Conservation (phyloP, 2,797 vertebrate genomes). For the Amblyraja radiata region DNA sequence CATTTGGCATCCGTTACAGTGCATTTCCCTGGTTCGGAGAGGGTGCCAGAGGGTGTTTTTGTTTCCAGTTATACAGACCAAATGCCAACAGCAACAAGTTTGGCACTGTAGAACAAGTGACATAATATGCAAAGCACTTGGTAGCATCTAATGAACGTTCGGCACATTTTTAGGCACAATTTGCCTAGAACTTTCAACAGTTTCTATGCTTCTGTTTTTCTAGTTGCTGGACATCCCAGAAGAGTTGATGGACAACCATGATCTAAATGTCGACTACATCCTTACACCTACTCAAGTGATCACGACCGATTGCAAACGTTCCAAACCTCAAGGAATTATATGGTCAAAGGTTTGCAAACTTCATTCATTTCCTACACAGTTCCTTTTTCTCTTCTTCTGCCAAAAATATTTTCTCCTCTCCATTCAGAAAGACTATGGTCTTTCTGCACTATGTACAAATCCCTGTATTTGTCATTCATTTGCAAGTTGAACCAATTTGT, state of each 20-base stretch:
- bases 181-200: background rate
- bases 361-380: background rate
- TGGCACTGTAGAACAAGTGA: background rate
- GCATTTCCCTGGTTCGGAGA: background rate
- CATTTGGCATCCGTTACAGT: background rate
- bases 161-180: background rate
- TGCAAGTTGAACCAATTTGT: background rate
- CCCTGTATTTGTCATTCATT: background rate
- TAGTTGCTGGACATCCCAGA: conserved; percentile 83
- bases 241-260: conserved; percentile 71
- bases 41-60: background rate
- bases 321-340: conserved; percentile 74
- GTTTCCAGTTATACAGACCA: too few relatives aligned
- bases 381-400: background rate
- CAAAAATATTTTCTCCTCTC: background rate
- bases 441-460: background rate
- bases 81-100: background rate
- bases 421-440: too few relatives aligned
- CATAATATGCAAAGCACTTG: background rate
- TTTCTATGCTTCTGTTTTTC: background rate
- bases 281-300: conserved; percentile 83
- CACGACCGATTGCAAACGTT: conserved; percentile 64
- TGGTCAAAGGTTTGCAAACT: conserved; percentile 78
- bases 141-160: background rate
- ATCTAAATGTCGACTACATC: conserved; percentile 89